Evolutionary conservation across 2,888 invertebrate species (phyloP).

Genomic region (Tachina lurida): DNA sequence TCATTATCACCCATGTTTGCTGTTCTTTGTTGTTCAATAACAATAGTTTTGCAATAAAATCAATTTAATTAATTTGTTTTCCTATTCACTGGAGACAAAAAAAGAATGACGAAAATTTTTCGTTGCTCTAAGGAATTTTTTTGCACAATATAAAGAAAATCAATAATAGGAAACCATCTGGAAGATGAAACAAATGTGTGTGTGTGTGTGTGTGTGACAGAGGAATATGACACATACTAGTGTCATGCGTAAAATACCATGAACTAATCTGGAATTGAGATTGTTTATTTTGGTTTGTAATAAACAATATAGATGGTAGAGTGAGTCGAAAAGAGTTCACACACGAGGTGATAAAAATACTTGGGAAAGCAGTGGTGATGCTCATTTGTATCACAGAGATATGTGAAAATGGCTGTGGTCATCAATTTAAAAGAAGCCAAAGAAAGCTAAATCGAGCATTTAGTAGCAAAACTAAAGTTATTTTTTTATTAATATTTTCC

Average conservation of each 20-base stretch:
- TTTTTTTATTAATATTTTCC: no score
- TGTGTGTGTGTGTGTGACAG: constrained; percentile 2
- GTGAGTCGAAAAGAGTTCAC: background rate
- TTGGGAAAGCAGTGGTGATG: no score
- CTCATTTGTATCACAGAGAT: no score
- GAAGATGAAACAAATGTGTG: constrained; percentile 45
- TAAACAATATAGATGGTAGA: constrained; percentile 10
- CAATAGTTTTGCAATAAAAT: constrained; percentile 22
- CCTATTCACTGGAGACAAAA: constrained; percentile 42
- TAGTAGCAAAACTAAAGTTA: no score
- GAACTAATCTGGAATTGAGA: constrained; percentile 25
- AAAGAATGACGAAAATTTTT: constrained; percentile 65
- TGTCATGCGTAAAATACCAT: constrained; percentile 64
- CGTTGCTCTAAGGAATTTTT: constrained; percentile 68
- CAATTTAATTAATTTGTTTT: constrained; percentile 37
- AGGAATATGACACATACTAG: constrained; percentile 45
- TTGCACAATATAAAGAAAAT: constrained; percentile 68
- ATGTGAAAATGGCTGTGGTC: no score
- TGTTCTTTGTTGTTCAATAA: constrained; percentile 61
- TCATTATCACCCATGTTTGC: constrained; percentile 92
- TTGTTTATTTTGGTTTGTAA: constrained; percentile 38
- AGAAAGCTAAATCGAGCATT: no score
- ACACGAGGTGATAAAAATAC: no score
- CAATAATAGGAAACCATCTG: constrained; percentile 65
- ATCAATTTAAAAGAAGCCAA: no score